Conservation (phyloP, 2,888 invertebrate genomes). For the Iphiclides podalirius region DNA sequence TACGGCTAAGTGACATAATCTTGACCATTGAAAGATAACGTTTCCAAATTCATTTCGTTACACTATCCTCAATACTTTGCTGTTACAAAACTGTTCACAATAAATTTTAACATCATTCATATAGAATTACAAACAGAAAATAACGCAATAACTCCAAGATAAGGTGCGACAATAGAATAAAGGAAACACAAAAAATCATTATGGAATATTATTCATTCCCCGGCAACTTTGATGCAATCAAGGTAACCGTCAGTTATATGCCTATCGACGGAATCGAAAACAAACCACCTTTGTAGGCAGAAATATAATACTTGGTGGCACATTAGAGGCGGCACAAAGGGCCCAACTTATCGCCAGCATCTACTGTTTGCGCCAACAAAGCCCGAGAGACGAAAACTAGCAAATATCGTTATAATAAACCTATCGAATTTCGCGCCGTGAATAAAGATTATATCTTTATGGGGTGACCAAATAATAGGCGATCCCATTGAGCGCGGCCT, state of each 20-base stretch:
- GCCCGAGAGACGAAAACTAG: slow-evolving; percentile 49
- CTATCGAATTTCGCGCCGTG: slow-evolving; percentile 60
- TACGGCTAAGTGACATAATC: too few relatives aligned
- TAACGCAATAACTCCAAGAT: background rate
- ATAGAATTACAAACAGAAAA: too few relatives aligned
- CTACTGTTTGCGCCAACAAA: slow-evolving; percentile 47
- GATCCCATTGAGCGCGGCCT: slow-evolving; percentile 56
- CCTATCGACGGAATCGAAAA: slow-evolving; percentile 49
- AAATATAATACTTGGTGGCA: slow-evolving; percentile 46
- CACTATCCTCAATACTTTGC: too few relatives aligned
- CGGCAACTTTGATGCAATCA: slow-evolving; percentile 22
- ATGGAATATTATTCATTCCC: background rate
- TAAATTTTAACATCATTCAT: too few relatives aligned
- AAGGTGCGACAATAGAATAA: background rate
- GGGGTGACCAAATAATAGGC: slow-evolving; percentile 67
- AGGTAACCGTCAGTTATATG: slow-evolving; percentile 44
- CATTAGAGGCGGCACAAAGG: slow-evolving; percentile 41
- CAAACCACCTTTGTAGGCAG: slow-evolving; percentile 47
- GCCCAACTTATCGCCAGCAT: slow-evolving; percentile 39
- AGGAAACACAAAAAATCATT: slow-evolving; percentile 2
- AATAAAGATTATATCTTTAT: slow-evolving; percentile 52
- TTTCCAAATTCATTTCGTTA: too few relatives aligned
- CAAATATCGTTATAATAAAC: slow-evolving; percentile 76
- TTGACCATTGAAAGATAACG: too few relatives aligned
- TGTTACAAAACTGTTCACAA: too few relatives aligned